Evolutionary conservation across 2,888 invertebrate genomes (phyloP).

Genomic region (Acronicta psi): DNA sequence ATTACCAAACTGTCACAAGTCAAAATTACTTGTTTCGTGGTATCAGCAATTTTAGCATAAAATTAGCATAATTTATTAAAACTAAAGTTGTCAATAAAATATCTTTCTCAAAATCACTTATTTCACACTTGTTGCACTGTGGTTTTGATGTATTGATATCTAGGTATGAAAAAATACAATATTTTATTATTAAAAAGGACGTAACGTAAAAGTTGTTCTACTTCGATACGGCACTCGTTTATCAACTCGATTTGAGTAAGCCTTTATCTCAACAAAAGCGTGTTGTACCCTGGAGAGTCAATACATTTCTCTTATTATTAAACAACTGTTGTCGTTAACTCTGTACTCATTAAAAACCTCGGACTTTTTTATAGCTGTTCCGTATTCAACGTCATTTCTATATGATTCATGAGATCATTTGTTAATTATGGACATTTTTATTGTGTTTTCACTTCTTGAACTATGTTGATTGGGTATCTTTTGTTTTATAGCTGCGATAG

Average conservation of each 20-base stretch:
- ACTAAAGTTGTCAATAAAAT: too few relatives aligned
- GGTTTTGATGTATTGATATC: too few relatives aligned
- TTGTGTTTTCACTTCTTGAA: conserved; percentile 36
- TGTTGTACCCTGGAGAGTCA: conserved; percentile 12
- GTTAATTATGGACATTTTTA: conserved; percentile 51
- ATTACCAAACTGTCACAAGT: too few relatives aligned
- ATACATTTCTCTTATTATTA: conserved; percentile 32
- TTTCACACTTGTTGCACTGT: too few relatives aligned
- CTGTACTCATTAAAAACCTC: conserved; percentile 42
- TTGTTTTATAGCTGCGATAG: conserved; percentile 32
- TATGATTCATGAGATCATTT: conserved; percentile 51
- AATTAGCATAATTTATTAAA: too few relatives aligned
- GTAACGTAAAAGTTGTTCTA: neutral
- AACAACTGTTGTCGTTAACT: conserved; percentile 37
- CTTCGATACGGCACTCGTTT: neutral
- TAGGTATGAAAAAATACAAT: too few relatives aligned
- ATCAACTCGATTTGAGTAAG: conserved; percentile 6
- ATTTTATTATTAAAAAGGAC: too few relatives aligned
- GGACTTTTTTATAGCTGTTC: conserved; percentile 31
- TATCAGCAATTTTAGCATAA: too few relatives aligned
- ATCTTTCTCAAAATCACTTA: too few relatives aligned
- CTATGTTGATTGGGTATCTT: conserved; percentile 37
- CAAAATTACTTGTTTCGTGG: too few relatives aligned
- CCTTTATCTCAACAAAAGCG: conserved; percentile 10
- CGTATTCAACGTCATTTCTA: conserved; percentile 33